These are phyloP conservation scores for Premnoplex brunnescens DNA, from an alignment of 2,797 vertebrate genomes.

Conservation along the genomic window DNA sequence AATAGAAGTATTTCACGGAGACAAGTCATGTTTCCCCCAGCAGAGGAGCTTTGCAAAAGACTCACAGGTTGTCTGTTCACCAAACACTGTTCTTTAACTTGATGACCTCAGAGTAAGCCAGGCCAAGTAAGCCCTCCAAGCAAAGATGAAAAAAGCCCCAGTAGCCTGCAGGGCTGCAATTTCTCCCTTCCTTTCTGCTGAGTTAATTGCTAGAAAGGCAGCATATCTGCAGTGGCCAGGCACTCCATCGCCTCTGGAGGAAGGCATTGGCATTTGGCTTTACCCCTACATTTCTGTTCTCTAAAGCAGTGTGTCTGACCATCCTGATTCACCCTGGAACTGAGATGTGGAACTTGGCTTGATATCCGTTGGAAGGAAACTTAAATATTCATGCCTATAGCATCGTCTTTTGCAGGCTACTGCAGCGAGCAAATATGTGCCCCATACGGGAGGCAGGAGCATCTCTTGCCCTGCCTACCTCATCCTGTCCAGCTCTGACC, in stretches of 20 bases:
- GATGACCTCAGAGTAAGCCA: background rate
- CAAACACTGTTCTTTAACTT: background rate
- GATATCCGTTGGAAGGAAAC: background rate
- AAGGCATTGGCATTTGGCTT: background rate
- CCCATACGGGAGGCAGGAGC: background rate
- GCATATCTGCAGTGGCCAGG: background rate
- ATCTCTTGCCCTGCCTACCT: background rate
- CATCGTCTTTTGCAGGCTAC: background rate
- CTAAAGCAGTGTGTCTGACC: background rate
- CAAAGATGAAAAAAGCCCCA: background rate
- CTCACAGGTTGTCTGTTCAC: background rate
- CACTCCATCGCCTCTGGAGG: background rate
- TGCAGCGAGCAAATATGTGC: background rate
- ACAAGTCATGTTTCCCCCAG: background rate
- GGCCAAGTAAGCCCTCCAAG: constrained; percentile 12
- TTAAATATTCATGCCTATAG: background rate
- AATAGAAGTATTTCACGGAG: background rate
- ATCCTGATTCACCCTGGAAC: background rate
- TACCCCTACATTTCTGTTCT: background rate
- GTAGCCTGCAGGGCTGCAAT: background rate
- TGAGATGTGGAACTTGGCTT: background rate
- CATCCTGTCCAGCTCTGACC: background rate
- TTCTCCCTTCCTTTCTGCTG: background rate
- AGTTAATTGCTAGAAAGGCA: constrained; percentile 5
- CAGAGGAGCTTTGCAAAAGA: background rate